phyloP scores from a whole-genome alignment of 2,888 invertebrate species.

The Diploptera punctata region DNA sequence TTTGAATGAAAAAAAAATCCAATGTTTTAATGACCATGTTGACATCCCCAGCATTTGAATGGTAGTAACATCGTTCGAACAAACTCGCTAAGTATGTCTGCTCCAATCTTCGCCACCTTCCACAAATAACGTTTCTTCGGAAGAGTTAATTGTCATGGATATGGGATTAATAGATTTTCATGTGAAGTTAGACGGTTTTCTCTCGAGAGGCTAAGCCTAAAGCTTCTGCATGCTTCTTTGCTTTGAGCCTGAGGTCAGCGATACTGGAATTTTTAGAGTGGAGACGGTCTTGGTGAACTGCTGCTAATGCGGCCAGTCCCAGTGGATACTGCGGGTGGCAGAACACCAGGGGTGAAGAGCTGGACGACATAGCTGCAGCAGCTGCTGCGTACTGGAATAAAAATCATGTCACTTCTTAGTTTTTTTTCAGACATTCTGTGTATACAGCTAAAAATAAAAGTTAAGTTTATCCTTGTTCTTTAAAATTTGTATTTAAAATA shows the following conservation, averaged over 20 bases:
- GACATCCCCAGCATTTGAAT: too few species aligned
- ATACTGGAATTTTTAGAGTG: conserved; percentile 87
- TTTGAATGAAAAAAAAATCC: too few species aligned
- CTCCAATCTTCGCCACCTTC: too few species aligned
- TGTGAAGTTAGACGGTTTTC: conserved; percentile 43
- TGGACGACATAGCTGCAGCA: conserved; percentile 62
- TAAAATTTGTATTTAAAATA: too few species aligned
- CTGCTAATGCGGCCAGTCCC: conserved; percentile 80
- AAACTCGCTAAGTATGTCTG: too few species aligned
- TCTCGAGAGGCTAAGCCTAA: conserved; percentile 59
- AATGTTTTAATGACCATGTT: too few species aligned
- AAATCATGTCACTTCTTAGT: neutral
- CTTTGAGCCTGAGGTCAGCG: conserved; percentile 92
- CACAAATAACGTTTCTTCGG: too few species aligned
- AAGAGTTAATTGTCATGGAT: too few species aligned
- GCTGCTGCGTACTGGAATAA: conserved; percentile 67
- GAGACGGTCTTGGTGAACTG: conserved; percentile 64
- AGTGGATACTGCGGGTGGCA: conserved; percentile 73
- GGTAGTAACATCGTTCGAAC: too few species aligned
- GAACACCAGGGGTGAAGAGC: conserved; percentile 59
- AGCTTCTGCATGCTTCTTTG: conserved; percentile 91
- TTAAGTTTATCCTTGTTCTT: too few species aligned
- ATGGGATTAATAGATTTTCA: too few species aligned
- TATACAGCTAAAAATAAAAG: too few species aligned
- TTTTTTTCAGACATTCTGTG: neutral